phyloP scores from a whole-genome alignment of 2,113 vertebrate genomes.

The Notarius lentiginosus region DNA sequence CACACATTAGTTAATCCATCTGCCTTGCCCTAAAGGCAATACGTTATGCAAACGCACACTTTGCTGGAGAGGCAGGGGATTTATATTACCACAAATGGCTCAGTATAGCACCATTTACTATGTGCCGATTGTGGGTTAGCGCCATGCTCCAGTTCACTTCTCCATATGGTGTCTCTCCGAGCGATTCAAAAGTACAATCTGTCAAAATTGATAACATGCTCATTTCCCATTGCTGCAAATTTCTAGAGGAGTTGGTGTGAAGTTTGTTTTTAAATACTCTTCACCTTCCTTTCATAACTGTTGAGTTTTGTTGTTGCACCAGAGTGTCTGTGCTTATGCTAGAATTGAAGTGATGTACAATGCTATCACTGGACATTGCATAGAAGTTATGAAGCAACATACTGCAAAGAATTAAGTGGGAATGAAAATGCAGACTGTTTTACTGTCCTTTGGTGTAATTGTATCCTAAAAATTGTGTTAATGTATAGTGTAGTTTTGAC shows the following conservation, averaged over 20 bases:
- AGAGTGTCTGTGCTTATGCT: neutral
- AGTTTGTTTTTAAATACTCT: neutral
- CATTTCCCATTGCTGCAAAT: neutral
- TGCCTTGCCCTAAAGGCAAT: slow-evolving; percentile 29
- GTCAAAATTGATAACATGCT: slow-evolving; percentile 4
- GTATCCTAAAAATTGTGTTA: neutral
- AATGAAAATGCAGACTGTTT: neutral
- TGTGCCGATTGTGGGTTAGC: slow-evolving; percentile 8
- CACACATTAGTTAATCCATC: slow-evolving; percentile 39
- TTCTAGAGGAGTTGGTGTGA: neutral
- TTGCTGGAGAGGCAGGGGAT: slow-evolving; percentile 11
- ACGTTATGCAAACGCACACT: slow-evolving; percentile 48
- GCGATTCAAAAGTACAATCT: slow-evolving; percentile 16
- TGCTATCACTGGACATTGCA: neutral
- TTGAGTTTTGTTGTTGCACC: neutral
- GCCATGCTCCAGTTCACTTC: slow-evolving; percentile 15
- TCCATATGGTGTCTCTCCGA: slow-evolving; percentile 12
- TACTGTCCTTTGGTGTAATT: neutral
- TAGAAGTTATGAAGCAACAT: neutral
- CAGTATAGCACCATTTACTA: slow-evolving; percentile 32
- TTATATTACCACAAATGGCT: slow-evolving; percentile 38
- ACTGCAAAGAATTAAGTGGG: neutral
- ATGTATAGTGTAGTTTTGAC: neutral
- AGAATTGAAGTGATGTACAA: neutral
- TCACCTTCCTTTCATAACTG: neutral